Evolutionary conservation across 1,140 invertebrate species (phyloP), one percentile per base, ranked within the genome.

Genomic region (Drosophila tani): DNA sequence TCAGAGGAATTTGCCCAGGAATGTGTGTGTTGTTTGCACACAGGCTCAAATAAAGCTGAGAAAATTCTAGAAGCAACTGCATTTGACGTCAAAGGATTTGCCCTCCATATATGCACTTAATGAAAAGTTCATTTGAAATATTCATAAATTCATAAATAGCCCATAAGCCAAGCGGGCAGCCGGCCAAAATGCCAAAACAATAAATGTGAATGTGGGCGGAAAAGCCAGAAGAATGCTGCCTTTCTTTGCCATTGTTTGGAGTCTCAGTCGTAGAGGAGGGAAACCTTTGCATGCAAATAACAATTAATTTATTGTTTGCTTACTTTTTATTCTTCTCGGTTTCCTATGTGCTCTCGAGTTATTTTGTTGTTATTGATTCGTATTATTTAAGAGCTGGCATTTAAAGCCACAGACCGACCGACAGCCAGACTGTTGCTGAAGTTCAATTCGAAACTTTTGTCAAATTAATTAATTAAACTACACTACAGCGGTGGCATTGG

Each of bases 391-490:
- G 76, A 14, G 9, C 59, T 29, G 29, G 21, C 56, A 27, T 49
- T 77, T 77, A 77, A 78, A 78, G 53, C 60, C 70, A 43, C 50
- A 43, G 24, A 29, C 62, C 35, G 17, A 38, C 51, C 8, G 51
- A 14, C 14, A 14, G 57, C 17, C 45, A 32, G 45, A 74, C 55
- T 74, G 40, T 53, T 40, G 35, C 51, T 65, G 56, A 78, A 78
- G 63, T 90, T 81, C 78, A 81, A 84, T 84, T 79, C 74, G 79
- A 90, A 88, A 88, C 78, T 88, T 86, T 81, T 85, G 84, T 85
- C 81, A 90, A 88, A 88, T 88, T 90, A 88, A 88, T 88, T 88
- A 88, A 88, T 88, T 90, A 88, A 88, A 90, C 86, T 90, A 88
- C 77, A 66, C 75, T 75, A 45, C 57, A 83, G 62, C 57, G 59